These are phyloP conservation scores for Thripadectes ignobilis DNA, from an alignment of 2,797 vertebrate species.

Conservation along the genomic window DNA sequence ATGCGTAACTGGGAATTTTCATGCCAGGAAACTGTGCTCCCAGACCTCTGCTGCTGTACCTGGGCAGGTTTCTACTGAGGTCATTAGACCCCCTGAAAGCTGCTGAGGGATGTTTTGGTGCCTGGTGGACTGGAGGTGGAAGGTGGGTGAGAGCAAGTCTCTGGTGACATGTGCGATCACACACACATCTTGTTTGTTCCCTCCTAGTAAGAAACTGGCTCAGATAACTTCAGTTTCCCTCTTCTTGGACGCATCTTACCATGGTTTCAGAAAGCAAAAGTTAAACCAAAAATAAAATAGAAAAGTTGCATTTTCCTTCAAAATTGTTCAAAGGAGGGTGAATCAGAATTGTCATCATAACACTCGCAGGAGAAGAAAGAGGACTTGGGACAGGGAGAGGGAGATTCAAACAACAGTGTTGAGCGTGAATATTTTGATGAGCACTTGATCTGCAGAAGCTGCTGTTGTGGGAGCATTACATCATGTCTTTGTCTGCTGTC, in stretches of 20 bases:
- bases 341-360: too few relatives aligned
- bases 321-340: background rate
- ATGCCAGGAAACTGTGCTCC: background rate
- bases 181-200: background rate
- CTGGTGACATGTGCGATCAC: background rate
- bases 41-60: background rate
- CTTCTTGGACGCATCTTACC: background rate
- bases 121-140: background rate
- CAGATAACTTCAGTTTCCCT: background rate
- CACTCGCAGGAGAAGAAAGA: background rate
- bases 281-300: background rate
- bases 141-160: background rate
- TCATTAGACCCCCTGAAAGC: background rate
- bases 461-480: background rate
- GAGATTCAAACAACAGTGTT: background rate
- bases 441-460: background rate
- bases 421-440: background rate
- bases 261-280: background rate
- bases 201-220: background rate
- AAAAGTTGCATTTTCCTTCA: background rate
- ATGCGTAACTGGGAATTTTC: background rate
- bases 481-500: constrained; percentile 37
- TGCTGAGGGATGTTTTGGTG: background rate
- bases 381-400: background rate
- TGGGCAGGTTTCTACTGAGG: background rate